phyloP scores from a whole-genome alignment of 1,140 invertebrate genomes.

The Notospermus geniculatus region DNA sequence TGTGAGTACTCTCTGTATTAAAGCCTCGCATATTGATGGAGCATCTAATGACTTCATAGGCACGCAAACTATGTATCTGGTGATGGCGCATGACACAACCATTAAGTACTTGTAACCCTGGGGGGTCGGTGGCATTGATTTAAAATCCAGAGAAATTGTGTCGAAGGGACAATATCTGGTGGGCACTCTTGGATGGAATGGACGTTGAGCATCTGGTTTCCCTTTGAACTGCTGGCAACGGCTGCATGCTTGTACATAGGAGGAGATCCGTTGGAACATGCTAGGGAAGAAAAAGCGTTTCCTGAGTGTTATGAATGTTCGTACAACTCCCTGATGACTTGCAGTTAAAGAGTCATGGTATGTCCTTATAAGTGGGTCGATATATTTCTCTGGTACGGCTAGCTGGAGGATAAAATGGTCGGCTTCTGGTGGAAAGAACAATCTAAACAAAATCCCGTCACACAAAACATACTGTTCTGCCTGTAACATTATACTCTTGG shows the following conservation, averaged over 20 bases:
- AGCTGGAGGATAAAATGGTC: neutral
- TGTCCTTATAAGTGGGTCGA: neutral
- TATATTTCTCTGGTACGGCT: neutral
- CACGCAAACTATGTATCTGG: neutral
- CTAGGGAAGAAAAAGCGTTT: too few species aligned
- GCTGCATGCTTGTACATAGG: too few species aligned
- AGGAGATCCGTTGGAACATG: too few species aligned
- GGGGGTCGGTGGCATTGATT: neutral
- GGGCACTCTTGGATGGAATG: neutral
- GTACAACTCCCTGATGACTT: neutral
- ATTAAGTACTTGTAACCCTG: too few species aligned
- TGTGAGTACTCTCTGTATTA: neutral
- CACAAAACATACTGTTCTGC: neutral
- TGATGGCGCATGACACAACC: neutral
- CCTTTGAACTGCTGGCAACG: too few species aligned
- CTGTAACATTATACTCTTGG: neutral
- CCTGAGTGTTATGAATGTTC: neutral
- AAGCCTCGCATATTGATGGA: neutral
- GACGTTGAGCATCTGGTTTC: neutral
- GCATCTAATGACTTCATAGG: neutral
- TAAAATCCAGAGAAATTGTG: neutral
- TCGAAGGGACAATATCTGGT: neutral
- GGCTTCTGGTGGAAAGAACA: neutral
- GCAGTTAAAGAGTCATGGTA: neutral
- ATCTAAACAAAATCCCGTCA: neutral